Percentiles rank a stretch among this genome's conserved stretches.
phyloP scores from a whole-genome alignment of 2,888 invertebrate species.

The Drosophila neonasuta region DNA sequence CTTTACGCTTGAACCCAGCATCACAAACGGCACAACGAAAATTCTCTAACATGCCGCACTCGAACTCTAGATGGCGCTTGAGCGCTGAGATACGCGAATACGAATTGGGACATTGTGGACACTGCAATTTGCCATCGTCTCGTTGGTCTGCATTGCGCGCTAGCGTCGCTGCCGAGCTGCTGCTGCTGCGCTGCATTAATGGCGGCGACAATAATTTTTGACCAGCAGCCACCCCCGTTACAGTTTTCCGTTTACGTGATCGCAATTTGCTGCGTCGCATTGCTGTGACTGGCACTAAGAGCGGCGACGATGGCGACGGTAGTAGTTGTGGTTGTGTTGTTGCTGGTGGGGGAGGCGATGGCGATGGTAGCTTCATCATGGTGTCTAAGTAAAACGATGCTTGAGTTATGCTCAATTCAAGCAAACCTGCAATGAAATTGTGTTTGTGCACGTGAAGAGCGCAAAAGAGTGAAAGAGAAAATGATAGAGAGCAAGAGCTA shows the following conservation, averaged over 20 bases:
- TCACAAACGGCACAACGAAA: conserved; percentile 66
- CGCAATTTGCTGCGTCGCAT: conserved; percentile 59
- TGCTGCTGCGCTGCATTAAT: conserved; percentile 53
- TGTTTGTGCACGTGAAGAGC: conserved; percentile 35
- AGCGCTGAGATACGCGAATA: conserved; percentile 68
- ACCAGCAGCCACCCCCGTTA: conserved; percentile 1
- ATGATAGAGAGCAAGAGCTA: conserved; percentile 47
- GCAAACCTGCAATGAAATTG: conserved; percentile 68
- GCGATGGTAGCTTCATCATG: conserved; percentile 22
- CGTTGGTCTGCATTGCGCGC: conserved; percentile 63
- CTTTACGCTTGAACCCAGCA: conserved; percentile 72
- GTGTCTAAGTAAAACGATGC: conserved; percentile 57
- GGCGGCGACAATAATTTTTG: conserved; percentile 25
- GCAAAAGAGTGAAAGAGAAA: conserved; percentile 28
- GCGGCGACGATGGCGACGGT: conserved; percentile 6
- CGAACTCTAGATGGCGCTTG: conserved; percentile 72
- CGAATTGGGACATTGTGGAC: conserved; percentile 66
- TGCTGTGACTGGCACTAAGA: conserved; percentile 15
- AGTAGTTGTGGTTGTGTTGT: not conserved
- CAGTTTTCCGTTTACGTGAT: conserved; percentile 54
- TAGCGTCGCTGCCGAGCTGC: conserved; percentile 62
- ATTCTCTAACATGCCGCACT: conserved; percentile 68
- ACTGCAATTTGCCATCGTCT: conserved; percentile 67
- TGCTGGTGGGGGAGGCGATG: conserved; percentile 9
- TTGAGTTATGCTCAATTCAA: conserved; percentile 69